Evolutionary conservation across 2,113 vertebrate genomes (phyloP), one percentile per base, ranked within the genome.

Genomic region (Anser brachyrhynchus): DNA sequence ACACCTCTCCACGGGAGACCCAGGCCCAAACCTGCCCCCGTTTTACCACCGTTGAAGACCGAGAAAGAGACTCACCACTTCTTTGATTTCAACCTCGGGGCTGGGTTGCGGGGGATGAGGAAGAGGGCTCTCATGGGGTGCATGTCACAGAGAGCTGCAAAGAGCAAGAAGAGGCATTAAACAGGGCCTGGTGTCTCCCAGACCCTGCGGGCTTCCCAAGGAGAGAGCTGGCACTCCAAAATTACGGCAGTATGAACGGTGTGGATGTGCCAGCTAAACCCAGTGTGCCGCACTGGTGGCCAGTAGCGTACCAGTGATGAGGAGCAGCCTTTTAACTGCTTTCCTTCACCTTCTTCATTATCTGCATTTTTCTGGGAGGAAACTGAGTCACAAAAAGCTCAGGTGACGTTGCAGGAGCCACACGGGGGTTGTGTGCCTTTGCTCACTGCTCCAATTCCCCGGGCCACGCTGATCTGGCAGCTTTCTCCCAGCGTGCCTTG

Each of bases 91-190:
- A 99, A 98, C 93, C 99, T 98, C 20, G 99, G 99, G 3, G 99
- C 99, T 2, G 99, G 99, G 96, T 99, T 99, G 98, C 99, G 98
- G 62, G 99, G 99, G 90, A 99, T 99, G 96, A 99, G 99, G 98
- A 99, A 99, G 93, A 99, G 98, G 33, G 99, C 99, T 96, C 99
- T 98, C 99, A 99, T 99, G 17, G 99, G 99, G 95, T 99, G 99
- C 99, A 99, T 99, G 98, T 99, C 99, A 84, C 99, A 99, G 88
- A 99, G 98, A 72, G 99, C 99, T 99, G 97, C 89, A 96, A 97
- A 86, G 91, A 54, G 95, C 64, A 97, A 95, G 74, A 61, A 94
- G 39, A 97, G 71, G 44, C 54, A 76, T 93, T 82, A 95, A 87
- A 70, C 62, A 35, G 0, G 1, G 70, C 71, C 37, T 51, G 7